Evolutionary conservation across 2,888 invertebrate genomes (phyloP).

Genomic region (Dyspetes luteomarginatus): DNA sequence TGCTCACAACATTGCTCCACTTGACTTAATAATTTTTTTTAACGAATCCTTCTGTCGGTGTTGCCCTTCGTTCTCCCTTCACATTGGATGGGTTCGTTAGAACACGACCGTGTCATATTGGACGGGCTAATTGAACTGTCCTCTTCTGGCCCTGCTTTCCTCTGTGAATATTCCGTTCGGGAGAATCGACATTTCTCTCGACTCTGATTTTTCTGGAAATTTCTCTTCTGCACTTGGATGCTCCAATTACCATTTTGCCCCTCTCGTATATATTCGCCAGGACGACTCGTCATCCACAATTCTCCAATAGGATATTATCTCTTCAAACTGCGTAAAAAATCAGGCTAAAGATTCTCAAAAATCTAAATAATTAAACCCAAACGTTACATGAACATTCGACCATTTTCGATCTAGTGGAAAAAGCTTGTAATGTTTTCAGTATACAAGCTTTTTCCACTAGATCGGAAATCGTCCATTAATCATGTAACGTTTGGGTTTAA

Average conservation of each 20-base stretch:
- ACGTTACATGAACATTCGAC: neutral
- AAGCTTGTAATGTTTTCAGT: neutral
- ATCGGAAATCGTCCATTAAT: neutral
- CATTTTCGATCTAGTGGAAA: slow-evolving; percentile 2
- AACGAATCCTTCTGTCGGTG: neutral
- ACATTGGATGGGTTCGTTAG: slow-evolving; percentile 20
- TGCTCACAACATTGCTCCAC: neutral
- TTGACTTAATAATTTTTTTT: neutral
- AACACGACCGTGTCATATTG: slow-evolving; percentile 41
- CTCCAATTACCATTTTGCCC: neutral
- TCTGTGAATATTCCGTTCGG: too few relatives aligned
- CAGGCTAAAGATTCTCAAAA: neutral
- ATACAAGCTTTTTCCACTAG: neutral
- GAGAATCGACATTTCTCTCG: too few relatives aligned
- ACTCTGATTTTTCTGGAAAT: too few relatives aligned
- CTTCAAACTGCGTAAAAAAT: too few relatives aligned
- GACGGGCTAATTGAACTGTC: slow-evolving; percentile 49
- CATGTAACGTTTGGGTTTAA: neutral
- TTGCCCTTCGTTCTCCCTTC: neutral
- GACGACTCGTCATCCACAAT: neutral
- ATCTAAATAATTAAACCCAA: neutral
- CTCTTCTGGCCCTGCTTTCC: neutral
- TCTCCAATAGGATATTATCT: too few relatives aligned
- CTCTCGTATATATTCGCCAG: neutral
- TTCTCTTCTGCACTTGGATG: too few relatives aligned